Base-by-base conservation (phyloP, 2,888 invertebrate genomes). In the Aspidiotus destructor region DNA sequence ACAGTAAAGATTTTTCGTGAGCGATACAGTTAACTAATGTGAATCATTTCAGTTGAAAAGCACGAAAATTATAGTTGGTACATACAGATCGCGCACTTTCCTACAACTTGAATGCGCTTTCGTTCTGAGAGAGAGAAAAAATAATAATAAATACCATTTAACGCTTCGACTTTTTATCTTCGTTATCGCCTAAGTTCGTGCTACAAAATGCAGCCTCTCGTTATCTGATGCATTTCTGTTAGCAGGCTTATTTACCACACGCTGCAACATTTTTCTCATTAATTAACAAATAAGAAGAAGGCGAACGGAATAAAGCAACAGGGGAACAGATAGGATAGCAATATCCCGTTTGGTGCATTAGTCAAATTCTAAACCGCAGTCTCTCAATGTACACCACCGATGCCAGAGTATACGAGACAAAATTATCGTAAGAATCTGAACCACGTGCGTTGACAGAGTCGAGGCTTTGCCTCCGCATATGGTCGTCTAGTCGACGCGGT, bases 231-330 rank as follows among this genome's bases (percentile, higher is more conserved):
- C 60, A 67, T 67, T 58, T 67, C 58, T 58, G 67, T 67, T 67
- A 60, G 67, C 67, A 67, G 67, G 58, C 67, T 67, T 52, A 67
- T 67, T 60, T 58, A 67, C 67, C 67, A 60, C 60, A 67, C 67
- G 57, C 58, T 13, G 28, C 40, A 15, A 17, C 10, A 28, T 58
- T 28, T 28, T 58, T 6, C 28, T 28, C 58, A 58, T 58, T 58
- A 58, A 58, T 58, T 58, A 58, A 48, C 48, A n/a, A 13, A 48
- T n/a, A 13, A 11, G 48, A 13, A 48, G 48, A 44, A 13, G 28
- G 6, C 28, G 28, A 28, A 28, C 28, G 28, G 28, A 28, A 28
- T 28, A 28, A 28, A 28, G 28, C 28, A 28, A 28, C 28, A 28
- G 17, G 58, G 13, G 58, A 13, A 17, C 9, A 58, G 58, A 58